These are phyloP conservation scores for Spheniscus mendiculus DNA, from an alignment of 2,113 vertebrate genomes.

Conservation along the genomic window DNA sequence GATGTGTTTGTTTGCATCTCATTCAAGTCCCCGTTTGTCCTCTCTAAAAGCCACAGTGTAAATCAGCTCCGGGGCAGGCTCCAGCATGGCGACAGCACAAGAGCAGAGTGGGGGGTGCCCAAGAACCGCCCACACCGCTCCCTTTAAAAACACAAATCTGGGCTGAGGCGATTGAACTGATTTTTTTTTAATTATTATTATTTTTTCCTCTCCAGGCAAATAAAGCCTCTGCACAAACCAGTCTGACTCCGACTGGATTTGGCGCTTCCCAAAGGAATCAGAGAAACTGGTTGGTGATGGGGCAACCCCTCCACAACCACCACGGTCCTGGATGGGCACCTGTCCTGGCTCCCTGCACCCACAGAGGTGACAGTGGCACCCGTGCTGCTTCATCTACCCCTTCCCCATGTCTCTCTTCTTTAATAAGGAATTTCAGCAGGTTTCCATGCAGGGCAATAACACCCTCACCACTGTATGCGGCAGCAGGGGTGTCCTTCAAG, in stretches of 20 bases:
- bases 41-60: neutral
- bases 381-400: neutral
- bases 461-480: neutral
- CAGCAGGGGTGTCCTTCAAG: neutral
- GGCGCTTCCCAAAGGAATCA: neutral
- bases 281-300: slow-evolving; percentile 11
- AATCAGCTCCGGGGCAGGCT: neutral
- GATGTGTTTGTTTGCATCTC: neutral
- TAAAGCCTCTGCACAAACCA: slow-evolving; percentile 11
- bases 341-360: neutral
- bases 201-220: neutral
- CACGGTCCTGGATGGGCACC: neutral
- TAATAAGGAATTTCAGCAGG: neutral
- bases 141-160: neutral
- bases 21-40: neutral
- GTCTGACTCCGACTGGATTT: neutral
- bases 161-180: neutral
- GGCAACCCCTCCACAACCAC: neutral
- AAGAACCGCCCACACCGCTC: neutral
- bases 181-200: neutral
- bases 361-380: neutral
- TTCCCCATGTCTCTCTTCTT: neutral
- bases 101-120: neutral
- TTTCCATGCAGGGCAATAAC: neutral
- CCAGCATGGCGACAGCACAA: neutral